Evolutionary conservation across 2,888 invertebrate genomes (phyloP).

Genomic region (Calameuta filiformis): DNA sequence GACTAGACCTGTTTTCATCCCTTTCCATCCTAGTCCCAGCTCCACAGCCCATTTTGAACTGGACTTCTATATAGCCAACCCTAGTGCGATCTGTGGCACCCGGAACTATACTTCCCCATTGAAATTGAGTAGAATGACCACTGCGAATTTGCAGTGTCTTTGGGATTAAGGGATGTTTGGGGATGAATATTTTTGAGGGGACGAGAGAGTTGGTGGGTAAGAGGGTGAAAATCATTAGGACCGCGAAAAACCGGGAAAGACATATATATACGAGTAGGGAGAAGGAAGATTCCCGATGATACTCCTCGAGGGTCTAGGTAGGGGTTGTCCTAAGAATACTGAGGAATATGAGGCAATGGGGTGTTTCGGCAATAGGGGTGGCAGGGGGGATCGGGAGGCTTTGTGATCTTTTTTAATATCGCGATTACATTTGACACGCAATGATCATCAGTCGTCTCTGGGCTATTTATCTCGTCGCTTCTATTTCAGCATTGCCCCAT

Average conservation of each 20-base stretch:
- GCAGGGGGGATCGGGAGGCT: not conserved
- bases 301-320: not conserved
- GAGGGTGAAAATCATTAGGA: not conserved
- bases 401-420: conserved; percentile 26
- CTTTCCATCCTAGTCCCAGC: not conserved
- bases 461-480: conserved; percentile 24
- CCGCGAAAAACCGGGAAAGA: not conserved
- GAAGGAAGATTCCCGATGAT: not conserved
- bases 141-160: not conserved
- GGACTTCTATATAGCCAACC: not conserved
- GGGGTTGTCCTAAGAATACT: not conserved
- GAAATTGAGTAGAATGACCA: not conserved
- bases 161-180: not conserved
- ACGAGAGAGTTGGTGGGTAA: not conserved
- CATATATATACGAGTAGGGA: not conserved
- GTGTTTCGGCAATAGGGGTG: not conserved
- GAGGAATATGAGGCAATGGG: conserved; percentile 2
- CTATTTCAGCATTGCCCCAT: conserved; percentile 15
- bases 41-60: not conserved
- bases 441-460: conserved; percentile 26
- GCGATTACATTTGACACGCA: conserved; percentile 26
- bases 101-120: not conserved
- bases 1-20: not conserved
- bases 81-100: not conserved
- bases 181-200: not conserved